Conservation (phyloP, 2,888 invertebrate genomes). For the Cryptosula pallasiana region DNA sequence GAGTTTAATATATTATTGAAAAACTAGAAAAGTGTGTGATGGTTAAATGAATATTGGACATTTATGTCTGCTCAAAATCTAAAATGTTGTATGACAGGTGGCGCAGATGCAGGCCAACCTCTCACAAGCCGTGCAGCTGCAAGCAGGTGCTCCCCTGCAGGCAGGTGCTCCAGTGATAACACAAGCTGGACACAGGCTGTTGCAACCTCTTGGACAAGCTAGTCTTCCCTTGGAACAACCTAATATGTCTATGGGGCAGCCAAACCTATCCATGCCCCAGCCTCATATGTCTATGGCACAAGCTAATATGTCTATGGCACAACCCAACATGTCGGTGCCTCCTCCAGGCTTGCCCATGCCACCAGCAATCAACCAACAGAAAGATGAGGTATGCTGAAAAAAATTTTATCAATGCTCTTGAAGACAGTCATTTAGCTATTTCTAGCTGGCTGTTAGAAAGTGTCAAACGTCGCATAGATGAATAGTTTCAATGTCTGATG, state of each 20-base stretch:
- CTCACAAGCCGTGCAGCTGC: not conserved
- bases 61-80: too few relatives aligned
- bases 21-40: too few relatives aligned
- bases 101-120: conserved; percentile 8
- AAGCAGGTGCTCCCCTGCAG: not conserved
- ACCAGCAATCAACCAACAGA: not conserved
- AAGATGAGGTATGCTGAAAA: too few relatives aligned
- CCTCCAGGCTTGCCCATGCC: not conserved
- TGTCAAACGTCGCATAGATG: too few relatives aligned
- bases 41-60: too few relatives aligned
- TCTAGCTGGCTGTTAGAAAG: too few relatives aligned
- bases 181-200: not conserved
- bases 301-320: not conserved
- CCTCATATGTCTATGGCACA: not conserved
- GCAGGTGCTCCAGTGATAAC: not conserved
- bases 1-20: too few relatives aligned
- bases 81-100: not conserved
- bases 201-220: not conserved
- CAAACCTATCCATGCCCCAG: not conserved
- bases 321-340: not conserved
- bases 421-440: too few relatives aligned
- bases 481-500: too few relatives aligned
- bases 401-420: too few relatives aligned
- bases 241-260: not conserved
- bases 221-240: not conserved